These are phyloP conservation scores for Percopsis omiscomaycus DNA, from an alignment of 2,797 vertebrate genomes.

Conservation along the genomic window DNA sequence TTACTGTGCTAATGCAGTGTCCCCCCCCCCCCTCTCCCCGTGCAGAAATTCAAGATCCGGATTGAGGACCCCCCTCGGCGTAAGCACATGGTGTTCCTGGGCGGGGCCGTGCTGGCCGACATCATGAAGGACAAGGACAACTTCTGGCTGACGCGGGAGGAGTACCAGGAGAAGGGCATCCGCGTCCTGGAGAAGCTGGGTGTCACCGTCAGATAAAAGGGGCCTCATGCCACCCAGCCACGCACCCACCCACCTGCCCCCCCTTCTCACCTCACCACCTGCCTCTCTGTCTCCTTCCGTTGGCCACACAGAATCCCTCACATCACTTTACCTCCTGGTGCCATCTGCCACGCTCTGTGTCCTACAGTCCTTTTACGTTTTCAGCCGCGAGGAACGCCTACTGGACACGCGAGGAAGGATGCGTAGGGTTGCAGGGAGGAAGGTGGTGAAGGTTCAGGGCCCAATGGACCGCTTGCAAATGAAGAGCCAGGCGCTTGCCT, in stretches of 20 bases:
- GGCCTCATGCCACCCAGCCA: slow-evolving; percentile 10
- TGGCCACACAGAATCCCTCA: not conserved
- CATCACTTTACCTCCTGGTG: not conserved
- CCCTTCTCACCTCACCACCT: not conserved
- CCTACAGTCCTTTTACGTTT: not conserved
- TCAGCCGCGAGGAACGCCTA: too few species aligned
- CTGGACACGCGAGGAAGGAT: too few species aligned
- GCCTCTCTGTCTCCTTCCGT: not conserved
- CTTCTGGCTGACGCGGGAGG: slow-evolving; percentile 98
- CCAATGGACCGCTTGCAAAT: too few species aligned
- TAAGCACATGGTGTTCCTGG: slow-evolving; percentile 99
- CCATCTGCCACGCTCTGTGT: not conserved
- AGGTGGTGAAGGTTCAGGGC: too few species aligned
- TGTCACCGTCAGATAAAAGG: slow-evolving; percentile 96
- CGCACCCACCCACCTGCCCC: not conserved
- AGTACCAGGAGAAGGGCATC: slow-evolving; percentile 96
- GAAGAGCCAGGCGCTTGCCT: not conserved
- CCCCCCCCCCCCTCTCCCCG: slow-evolving; percentile 15
- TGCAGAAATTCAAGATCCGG: slow-evolving; percentile 83
- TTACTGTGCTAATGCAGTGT: not conserved
- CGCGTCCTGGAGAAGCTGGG: slow-evolving; percentile 98
- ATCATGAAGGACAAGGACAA: slow-evolving; percentile 99
- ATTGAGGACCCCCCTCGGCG: slow-evolving; percentile 84
- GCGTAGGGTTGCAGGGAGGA: too few species aligned
- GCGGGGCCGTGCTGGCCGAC: slow-evolving; percentile 94